A percentile compares a stretch with the other conserved stretches of the same genome.
These are phyloP conservation scores for Sinocyclocheilus anshuiensis DNA, from an alignment of 2,113 vertebrate species.

Conservation along the genomic window DNA sequence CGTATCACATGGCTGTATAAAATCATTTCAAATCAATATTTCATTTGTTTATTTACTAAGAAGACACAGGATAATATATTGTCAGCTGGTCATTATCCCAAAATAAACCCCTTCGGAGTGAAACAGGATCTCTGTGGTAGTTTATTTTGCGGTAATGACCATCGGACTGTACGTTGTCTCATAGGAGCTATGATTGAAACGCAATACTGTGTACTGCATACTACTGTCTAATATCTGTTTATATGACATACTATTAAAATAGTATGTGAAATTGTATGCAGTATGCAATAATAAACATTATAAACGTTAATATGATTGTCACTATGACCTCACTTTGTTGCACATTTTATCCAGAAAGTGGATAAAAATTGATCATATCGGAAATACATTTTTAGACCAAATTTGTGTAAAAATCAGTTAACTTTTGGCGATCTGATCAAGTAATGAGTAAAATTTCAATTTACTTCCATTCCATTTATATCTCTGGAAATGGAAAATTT, in stretches of 20 bases:
- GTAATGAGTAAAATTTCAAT: not conserved
- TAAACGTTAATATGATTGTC: not conserved
- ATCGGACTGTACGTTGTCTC: not conserved
- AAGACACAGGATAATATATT: not conserved
- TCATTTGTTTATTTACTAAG: not conserved
- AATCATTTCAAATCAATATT: not conserved
- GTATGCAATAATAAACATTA: constrained; percentile 3
- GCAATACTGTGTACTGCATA: not conserved
- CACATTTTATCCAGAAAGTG: not conserved
- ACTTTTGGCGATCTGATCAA: not conserved
- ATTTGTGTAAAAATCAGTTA: not conserved
- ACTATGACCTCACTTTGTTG: not conserved
- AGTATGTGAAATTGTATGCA: not conserved
- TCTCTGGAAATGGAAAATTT: too few relatives aligned
- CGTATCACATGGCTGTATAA: not conserved
- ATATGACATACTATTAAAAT: not conserved
- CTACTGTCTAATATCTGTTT: not conserved
- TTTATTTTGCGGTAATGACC: constrained; percentile 3
- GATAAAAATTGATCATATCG: not conserved
- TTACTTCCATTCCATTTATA: not conserved
- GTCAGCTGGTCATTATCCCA: constrained; percentile 13
- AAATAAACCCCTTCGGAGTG: not conserved
- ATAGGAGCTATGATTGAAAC: constrained; percentile 3
- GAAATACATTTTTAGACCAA: not conserved
- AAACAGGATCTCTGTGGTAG: constrained; percentile 1